Base-by-base conservation (phyloP, 2,113 vertebrate genomes). In the Scomber scombrus region DNA sequence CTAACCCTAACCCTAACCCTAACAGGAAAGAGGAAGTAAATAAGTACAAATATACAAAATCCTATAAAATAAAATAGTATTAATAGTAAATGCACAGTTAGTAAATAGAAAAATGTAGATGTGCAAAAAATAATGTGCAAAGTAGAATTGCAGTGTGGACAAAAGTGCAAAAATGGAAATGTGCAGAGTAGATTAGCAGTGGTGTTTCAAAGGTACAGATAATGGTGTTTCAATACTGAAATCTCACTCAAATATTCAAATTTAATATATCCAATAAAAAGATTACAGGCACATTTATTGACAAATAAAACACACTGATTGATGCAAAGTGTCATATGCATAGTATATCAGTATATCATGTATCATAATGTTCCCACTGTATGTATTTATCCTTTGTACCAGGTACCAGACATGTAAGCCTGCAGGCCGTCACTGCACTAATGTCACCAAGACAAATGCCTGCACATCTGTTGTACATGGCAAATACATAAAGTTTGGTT, bases 221-320 rank as follows among this genome's bases (percentile, higher is more conserved):
- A 65, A 43, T 43, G 52, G 16, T 40, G 31, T 34, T 34, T 34
- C 31, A 63, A 62, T 62, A 26, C 11, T 49, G 61, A 84, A 64
- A 46, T 29, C 21, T 73, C 9, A 23, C 11, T 60, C 3, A n/a
- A 34, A 50, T 60, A 49, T 61, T 55, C 55, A 50, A 2, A 26
- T 26, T 26, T 3, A 26, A 15, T 29, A 43, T 47, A 12, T 29
- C 58, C 14, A 5, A 60, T 47, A 61, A 72, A 78, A 29, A 11
- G 26, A 47, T 47, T 23, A 0, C n/a, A 19, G 40, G 15, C 31
- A 21, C 11, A 16, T 57, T 49, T 5, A 50, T 50, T 45, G 23
- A 10, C 16, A 11, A 34, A 21, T 69, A 54, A 62, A 7, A 45
- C 15, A 14, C 16, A 10, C 10, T 3, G 11, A 63, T 68, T 8